Evolutionary conservation across 2,888 invertebrate genomes (phyloP).

Genomic region (Drosophila picticornis): DNA sequence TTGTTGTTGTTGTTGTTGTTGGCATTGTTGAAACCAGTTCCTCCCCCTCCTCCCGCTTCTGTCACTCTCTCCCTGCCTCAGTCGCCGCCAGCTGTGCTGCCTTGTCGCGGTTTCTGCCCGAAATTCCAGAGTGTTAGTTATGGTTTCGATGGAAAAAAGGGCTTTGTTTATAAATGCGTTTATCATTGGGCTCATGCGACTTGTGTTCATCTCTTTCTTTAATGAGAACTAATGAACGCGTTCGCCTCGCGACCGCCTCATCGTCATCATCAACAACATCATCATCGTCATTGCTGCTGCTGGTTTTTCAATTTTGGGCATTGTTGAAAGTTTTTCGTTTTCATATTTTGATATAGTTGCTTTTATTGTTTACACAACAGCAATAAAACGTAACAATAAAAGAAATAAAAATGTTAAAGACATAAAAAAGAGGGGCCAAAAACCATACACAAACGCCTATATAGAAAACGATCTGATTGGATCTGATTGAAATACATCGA

Average conservation of each 20-base stretch:
- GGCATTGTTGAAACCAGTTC: conserved; percentile 29
- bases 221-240: conserved; percentile 67
- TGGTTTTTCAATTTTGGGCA: conserved; percentile 46
- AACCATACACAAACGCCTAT: conserved; percentile 33
- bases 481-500: conserved; percentile 2
- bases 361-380: conserved; percentile 44
- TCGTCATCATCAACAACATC: neutral
- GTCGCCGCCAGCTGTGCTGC: neutral
- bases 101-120: conserved; percentile 16
- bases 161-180: conserved; percentile 73
- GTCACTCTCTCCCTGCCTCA: neutral
- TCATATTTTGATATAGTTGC: conserved; percentile 8
- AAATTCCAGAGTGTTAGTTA: conserved; percentile 49
- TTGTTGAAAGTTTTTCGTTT: conserved; percentile 24
- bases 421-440: conserved; percentile 29
- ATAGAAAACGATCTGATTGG: conserved; percentile 11
- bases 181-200: conserved; percentile 40
- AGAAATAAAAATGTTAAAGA: conserved; percentile 45
- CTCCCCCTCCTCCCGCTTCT: neutral
- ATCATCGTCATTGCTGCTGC: conserved; percentile 26
- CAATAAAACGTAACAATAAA: conserved; percentile 46
- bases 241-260: conserved; percentile 25
- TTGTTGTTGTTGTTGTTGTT: neutral
- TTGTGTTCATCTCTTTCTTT: conserved; percentile 30
- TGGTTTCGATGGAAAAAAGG: conserved; percentile 65